Conservation (phyloP, 1,140 invertebrate species). For the Leucophenga varia region DNA sequence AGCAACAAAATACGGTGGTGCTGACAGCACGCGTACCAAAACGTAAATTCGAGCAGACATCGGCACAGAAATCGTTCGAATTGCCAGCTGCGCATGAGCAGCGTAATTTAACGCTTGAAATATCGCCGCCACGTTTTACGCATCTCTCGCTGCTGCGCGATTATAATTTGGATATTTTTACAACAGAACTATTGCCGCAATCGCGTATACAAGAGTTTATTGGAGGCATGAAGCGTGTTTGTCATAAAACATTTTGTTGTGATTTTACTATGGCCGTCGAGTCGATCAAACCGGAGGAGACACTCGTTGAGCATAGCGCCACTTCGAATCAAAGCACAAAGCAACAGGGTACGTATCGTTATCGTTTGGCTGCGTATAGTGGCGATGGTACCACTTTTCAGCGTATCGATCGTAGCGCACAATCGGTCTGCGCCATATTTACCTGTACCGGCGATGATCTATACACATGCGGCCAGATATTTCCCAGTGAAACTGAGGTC, state of each 20-base stretch:
- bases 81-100: too few species aligned
- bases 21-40: slow-evolving; percentile 42
- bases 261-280: too few species aligned
- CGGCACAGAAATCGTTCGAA: too few species aligned
- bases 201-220: slow-evolving; percentile 22
- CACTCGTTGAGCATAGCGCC: too few species aligned
- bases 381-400: slow-evolving; percentile 34
- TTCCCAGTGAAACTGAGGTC: slow-evolving; percentile 13
- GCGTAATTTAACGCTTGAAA: too few species aligned
- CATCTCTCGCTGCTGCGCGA: slow-evolving; percentile 31
- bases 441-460: slow-evolving; percentile 41
- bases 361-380: slow-evolving; percentile 56
- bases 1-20: slow-evolving; percentile 31
- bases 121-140: slow-evolving; percentile 19
- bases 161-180: slow-evolving; percentile 41
- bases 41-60: too few species aligned
- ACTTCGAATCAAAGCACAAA: too few species aligned
- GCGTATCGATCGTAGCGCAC: slow-evolving; percentile 40
- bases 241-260: slow-evolving; percentile 32
- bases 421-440: slow-evolving; percentile 56
- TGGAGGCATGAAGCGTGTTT: slow-evolving; percentile 5
- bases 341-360: too few species aligned
- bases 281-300: too few species aligned
- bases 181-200: slow-evolving; percentile 18
- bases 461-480: slow-evolving; percentile 42